A percentile compares a stretch with the other conserved stretches of the same genome.
Conservation (phyloP, 2,888 invertebrate species). For the Eupeodes latifasciatus region DNA sequence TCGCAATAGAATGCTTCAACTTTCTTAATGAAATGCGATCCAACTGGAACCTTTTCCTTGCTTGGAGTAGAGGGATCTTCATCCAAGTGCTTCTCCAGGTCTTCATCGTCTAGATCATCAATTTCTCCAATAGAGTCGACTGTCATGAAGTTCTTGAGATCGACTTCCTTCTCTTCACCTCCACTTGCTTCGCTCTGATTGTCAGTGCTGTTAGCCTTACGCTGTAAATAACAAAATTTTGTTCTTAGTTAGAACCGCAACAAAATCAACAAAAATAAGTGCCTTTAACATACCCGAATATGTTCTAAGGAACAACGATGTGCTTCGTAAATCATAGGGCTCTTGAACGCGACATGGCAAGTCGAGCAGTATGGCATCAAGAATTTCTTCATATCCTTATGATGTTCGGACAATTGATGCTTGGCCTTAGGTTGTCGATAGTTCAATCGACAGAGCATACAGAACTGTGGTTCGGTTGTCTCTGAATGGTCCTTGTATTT, state of each 20-base stretch:
- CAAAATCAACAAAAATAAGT: background rate
- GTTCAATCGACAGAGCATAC: constrained; percentile 90
- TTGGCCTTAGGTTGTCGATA: constrained; percentile 90
- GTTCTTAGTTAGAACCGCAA: background rate
- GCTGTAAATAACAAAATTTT: constrained; percentile 81
- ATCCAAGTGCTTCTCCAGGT: constrained; percentile 84
- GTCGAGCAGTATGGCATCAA: constrained; percentile 92
- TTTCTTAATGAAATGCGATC: constrained; percentile 91
- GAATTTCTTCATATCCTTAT: constrained; percentile 93
- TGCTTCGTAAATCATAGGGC: constrained; percentile 93
- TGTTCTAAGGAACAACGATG: constrained; percentile 93
- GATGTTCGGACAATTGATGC: constrained; percentile 92
- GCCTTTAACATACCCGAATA: constrained; percentile 87
- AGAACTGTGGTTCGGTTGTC: constrained; percentile 88
- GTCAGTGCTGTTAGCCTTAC: constrained; percentile 86
- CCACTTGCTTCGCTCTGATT: constrained; percentile 87
- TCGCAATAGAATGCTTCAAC: constrained; percentile 92
- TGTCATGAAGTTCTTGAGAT: constrained; percentile 87
- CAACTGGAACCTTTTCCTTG: constrained; percentile 90
- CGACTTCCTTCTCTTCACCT: constrained; percentile 89
- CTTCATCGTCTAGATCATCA: constrained; percentile 88
- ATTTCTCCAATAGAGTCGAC: constrained; percentile 95
- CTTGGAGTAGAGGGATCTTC: constrained; percentile 75
- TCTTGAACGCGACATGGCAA: constrained; percentile 91
- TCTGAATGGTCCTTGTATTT: constrained; percentile 87